These are phyloP conservation scores for Odiellus spinosus DNA, from an alignment of 2,888 invertebrate genomes.

Conservation along the genomic window DNA sequence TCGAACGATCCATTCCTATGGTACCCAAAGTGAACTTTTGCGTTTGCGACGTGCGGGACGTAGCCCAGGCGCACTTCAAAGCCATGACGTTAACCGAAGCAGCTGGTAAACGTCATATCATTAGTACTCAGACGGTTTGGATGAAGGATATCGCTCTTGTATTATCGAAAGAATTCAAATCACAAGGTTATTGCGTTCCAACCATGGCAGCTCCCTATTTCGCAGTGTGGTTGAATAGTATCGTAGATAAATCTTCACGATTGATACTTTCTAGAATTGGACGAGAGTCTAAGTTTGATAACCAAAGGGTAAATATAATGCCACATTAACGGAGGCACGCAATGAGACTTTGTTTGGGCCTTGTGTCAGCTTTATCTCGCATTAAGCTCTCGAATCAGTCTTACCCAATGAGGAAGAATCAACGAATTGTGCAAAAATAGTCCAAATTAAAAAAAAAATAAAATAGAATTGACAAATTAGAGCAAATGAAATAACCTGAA, in stretches of 20 bases:
- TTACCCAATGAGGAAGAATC: not conserved
- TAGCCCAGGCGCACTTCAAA: constrained; percentile 35
- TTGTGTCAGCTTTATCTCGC: not conserved
- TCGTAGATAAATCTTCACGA: constrained; percentile 32
- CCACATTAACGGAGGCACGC: not conserved
- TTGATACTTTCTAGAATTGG: constrained; percentile 31
- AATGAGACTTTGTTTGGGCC: too few species aligned
- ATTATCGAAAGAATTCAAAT: constrained; percentile 34
- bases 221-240: constrained; percentile 26
- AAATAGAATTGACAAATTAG: too few species aligned
- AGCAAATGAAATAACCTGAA: too few species aligned
- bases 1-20: constrained; percentile 29
- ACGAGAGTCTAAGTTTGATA: constrained; percentile 27
- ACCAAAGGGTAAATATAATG: constrained; percentile 28
- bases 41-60: constrained; percentile 38
- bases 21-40: constrained; percentile 33
- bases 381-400: not conserved
- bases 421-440: too few species aligned
- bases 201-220: constrained; percentile 30
- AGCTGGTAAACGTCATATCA: constrained; percentile 33
- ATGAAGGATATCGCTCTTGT: constrained; percentile 34
- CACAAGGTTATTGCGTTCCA: constrained; percentile 34
- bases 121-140: constrained; percentile 32
- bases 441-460: too few species aligned
- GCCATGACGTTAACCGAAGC: constrained; percentile 34